phyloP scores from a whole-genome alignment of 1,140 invertebrate genomes.

The Pachypsylla venusta region DNA sequence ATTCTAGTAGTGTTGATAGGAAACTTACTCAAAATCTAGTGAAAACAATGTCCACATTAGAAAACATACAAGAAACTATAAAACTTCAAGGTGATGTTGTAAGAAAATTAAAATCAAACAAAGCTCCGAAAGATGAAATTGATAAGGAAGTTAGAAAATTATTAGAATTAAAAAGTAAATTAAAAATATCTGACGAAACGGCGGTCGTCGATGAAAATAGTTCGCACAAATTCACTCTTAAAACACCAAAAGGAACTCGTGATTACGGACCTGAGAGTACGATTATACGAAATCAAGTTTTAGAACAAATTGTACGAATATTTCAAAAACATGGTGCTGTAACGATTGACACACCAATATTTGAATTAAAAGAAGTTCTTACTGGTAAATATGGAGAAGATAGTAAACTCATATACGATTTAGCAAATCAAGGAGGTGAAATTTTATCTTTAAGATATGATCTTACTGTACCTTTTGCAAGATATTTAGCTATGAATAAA shows the following conservation, averaged over 20 bases:
- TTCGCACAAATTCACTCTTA: conserved; percentile 58
- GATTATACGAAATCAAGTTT: conserved; percentile 72
- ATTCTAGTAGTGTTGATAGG: too few relatives aligned
- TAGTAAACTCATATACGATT: conserved; percentile 55
- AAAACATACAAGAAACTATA: conserved; percentile 40
- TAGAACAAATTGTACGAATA: conserved; percentile 64
- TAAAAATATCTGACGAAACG: conserved; percentile 26
- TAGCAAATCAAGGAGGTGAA: conserved; percentile 54
- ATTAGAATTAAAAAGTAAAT: conserved; percentile 57
- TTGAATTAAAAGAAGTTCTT: conserved; percentile 54
- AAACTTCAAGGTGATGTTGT: conserved; percentile 68
- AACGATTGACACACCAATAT: conserved; percentile 54
- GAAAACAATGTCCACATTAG: too few relatives aligned
- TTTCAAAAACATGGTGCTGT: conserved; percentile 51
- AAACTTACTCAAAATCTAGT: too few relatives aligned
- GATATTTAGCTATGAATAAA: conserved; percentile 57
- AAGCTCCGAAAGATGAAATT: conserved; percentile 45
- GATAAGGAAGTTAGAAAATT: conserved; percentile 63
- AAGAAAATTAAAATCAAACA: conserved; percentile 59
- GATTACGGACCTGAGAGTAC: conserved; percentile 91
- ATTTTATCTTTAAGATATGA: conserved; percentile 37
- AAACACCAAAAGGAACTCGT: conserved; percentile 88
- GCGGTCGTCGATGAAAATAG: conserved; percentile 29
- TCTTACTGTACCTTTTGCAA: conserved; percentile 49
- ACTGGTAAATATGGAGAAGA: conserved; percentile 65